Base-by-base conservation (phyloP, 2,888 invertebrate species). In the Thera britannica region DNA sequence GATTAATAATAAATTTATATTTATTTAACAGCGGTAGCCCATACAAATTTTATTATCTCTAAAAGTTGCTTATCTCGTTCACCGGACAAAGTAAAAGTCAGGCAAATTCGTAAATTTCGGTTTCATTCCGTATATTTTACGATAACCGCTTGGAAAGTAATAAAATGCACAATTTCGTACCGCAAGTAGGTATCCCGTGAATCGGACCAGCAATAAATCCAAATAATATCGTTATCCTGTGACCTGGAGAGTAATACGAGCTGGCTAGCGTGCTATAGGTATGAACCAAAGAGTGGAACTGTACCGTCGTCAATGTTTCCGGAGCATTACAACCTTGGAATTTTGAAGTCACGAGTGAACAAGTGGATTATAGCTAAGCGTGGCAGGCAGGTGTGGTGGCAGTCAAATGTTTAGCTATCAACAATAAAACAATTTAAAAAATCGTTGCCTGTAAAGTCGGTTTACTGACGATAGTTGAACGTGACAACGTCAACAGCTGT, bases 81-180 rank as follows among this genome's bases (percentile, higher is more conserved):
- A 7, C 6, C 44, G 44, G 44, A 6, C 44, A 44, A 46, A 46
- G 8, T 46, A 9, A 46, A 46, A 9, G 44, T 46, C 44, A 46
- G 2, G 9, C 44, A 46, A 46, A 44, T 44, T 7, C 34, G 52
- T 52, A 49, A 65, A 58, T 58, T 62, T 65, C 51, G 58, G 65
- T 62, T 46, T 68, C 55, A 58, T 59, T 51, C 49, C 36, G 54
- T 35, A 62, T 65, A 68, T 68, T 62, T 68, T 51, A 65, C 58
- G 61, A 51, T n/a, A 55, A 59, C 8, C 61, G 55, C 61, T 65
- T 64, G 52, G 55, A 68, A 65, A 48, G 65, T 65, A 65, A 68
- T 68, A 68, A 68, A 68, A 68, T 65, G 68, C 68, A 68, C 65
- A 62, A 66, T 57, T 62, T 58, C 62, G 9, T 54, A 48, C 62